Conservation (phyloP, 2,113 vertebrate genomes). For the Archilochus colubris region DNA sequence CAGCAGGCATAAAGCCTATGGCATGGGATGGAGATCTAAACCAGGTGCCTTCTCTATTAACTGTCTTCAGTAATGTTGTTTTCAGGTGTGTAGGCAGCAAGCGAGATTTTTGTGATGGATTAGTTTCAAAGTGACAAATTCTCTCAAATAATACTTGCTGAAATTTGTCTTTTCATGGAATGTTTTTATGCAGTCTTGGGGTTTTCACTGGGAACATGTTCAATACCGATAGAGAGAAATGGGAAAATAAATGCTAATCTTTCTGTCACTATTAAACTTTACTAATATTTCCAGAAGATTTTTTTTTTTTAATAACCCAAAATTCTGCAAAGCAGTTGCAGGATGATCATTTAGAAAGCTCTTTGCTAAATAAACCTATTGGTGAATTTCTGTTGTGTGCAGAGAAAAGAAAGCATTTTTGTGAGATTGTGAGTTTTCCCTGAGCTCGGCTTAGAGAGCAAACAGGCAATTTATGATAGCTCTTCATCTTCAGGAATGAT, state of each 20-base stretch:
- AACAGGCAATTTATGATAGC: neutral
- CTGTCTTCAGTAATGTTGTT: accelerated
- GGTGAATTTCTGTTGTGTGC: neutral
- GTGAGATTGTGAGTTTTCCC: neutral
- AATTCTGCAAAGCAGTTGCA: neutral
- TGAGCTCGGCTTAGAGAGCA: neutral
- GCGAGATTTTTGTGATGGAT: neutral
- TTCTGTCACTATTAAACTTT: neutral
- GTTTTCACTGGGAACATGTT: neutral
- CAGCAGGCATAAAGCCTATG: neutral
- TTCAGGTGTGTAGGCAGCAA: neutral
- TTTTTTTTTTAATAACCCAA: neutral
- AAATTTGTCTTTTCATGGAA: neutral
- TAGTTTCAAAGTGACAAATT: neutral
- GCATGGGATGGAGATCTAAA: neutral
- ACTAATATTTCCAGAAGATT: neutral
- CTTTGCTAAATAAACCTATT: neutral
- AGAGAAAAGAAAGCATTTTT: neutral
- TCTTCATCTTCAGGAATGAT: neutral
- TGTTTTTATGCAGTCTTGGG: neutral
- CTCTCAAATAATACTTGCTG: neutral
- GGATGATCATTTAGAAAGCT: neutral
- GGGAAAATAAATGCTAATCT: neutral
- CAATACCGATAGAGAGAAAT: neutral
- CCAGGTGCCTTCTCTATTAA: neutral